phyloP scores from a whole-genome alignment of 2,888 invertebrate species.

The Melinaea menophilus region DNA sequence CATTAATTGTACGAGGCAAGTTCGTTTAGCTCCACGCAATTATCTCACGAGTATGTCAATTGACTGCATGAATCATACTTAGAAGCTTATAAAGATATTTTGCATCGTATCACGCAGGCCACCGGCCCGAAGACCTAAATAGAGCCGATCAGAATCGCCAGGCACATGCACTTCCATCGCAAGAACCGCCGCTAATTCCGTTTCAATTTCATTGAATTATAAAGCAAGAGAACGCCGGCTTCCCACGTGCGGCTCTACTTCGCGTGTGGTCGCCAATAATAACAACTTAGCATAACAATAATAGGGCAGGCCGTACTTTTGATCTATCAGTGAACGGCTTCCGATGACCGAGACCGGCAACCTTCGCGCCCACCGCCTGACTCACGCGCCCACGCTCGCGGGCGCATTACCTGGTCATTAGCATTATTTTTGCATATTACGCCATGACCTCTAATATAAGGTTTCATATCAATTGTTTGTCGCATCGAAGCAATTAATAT shows the following conservation, averaged over 20 bases:
- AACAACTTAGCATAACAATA: too few species aligned
- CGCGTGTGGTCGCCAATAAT: slow-evolving; percentile 27
- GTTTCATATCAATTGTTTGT: slow-evolving; percentile 32
- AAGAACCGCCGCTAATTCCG: slow-evolving; percentile 10
- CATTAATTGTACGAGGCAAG: too few species aligned
- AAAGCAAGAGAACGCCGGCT: slow-evolving; percentile 18
- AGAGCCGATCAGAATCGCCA: slow-evolving; percentile 1
- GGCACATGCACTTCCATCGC: slow-evolving; percentile 9
- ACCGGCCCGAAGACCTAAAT: too few species aligned
- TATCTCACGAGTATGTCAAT: too few species aligned
- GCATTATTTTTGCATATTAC: slow-evolving; percentile 58
- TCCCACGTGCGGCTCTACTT: slow-evolving; percentile 27
- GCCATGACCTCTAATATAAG: slow-evolving; percentile 53
- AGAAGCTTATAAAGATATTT: too few species aligned
- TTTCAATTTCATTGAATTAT: slow-evolving; percentile 21
- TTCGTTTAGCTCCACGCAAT: too few species aligned
- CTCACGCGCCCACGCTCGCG: slow-evolving; percentile 67
- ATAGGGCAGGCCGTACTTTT: slow-evolving; percentile 27
- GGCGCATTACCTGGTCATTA: slow-evolving; percentile 50
- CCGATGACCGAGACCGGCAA: slow-evolving; percentile 57
- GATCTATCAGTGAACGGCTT: slow-evolving; percentile 42
- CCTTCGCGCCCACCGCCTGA: slow-evolving; percentile 70
- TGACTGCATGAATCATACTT: too few species aligned
- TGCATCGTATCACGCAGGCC: too few species aligned
- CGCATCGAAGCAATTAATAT: slow-evolving; percentile 28